Evolutionary conservation across 2,797 vertebrate genomes (phyloP), one percentile per base, ranked within the genome.

Genomic region (Natrix natrix): DNA sequence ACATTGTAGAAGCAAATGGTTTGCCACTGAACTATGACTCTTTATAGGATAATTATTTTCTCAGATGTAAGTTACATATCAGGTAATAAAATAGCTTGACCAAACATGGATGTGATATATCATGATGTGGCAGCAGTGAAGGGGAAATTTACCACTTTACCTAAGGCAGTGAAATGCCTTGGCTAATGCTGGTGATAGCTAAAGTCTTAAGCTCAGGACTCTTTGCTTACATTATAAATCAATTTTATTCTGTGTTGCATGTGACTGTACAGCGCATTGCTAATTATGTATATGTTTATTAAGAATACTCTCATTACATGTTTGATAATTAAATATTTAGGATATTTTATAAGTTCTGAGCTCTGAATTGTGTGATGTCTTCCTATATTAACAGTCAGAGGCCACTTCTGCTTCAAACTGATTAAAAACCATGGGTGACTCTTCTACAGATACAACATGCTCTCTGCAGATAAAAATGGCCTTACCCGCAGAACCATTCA

Each of bases 401-500:
- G 87, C 87, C 87, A 88, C 11, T 55, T 17, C 32, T 66, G 59
- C 26, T 26, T 37, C 43, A 56, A 12, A 60, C 59, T 90, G 88
- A 92, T 86, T 37, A 86, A 87, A 43, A 90, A 86, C 5, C 10
- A 14, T 86, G 22, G 14, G 8, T 6, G 54, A 7, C n/a, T 88
- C 61, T 6, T 92, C 55, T 57, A 48, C 14, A 22, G 24, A 57
- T 90, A 32, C 60, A 37, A 37, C 55, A 5, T 61, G 17, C 22
- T 60, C 43, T 88, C 55, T 91, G 48, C 28, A 88, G 61, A 91
- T 91, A 87, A 93, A 91, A 87, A 78, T 54, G 55, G 86, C 14
- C 43, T 60, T 60, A 69, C 32, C 86, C 61, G 8, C 55, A 88
- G 86, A 20, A 20, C 61, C 86, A 78, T n/a, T 26, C 59, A 28